Base-by-base conservation (phyloP, 2,888 invertebrate genomes). In the Pimpla rufipes region DNA sequence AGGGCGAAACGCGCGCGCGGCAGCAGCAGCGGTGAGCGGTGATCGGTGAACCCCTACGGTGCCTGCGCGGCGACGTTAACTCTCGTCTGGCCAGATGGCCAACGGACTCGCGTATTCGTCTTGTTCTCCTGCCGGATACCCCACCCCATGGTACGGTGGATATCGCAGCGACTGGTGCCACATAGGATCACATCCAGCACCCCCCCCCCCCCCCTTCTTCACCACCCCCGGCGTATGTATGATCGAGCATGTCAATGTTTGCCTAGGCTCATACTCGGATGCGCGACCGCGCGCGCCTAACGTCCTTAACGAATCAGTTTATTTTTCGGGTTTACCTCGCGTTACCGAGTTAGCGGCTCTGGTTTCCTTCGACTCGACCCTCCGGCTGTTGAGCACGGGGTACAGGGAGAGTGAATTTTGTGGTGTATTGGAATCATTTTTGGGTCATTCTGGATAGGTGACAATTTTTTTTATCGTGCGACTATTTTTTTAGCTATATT, bases 171-270 rank as follows among this genome's bases (percentile, higher is more conserved):
- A 16, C 55, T 55, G 75, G 84, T 74, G 74, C 50, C 64, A 79
- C 77, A 76, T 68, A 45, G 70, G 57, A 70, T 74, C 74, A 45
- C 77, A 42, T 37, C 47, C 50, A 74, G n/a, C n/a, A n/a, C n/a
- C 57, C 73, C 74, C 59, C 62, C 40, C 29, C 29, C 29, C 3
- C 29, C 3, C 3, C 29, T 2, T 5, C 29, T 5, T 5, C 2
- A 5, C 29, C 29, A 5, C 29, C 29, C 29, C 29, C 29, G 29
- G 29, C 29, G 29, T 29, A 29, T 5, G 84, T 90, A 92, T 93
- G 90, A 92, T 92, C 92, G 91, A 91, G 90, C 91, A 92, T 92
- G 92, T 93, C 92, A 93, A 93, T 93, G 93, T 93, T 93, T 93
- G 92, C 85, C 88, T 86, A 89, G 89, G 84, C 84, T 87, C 87